Conservation (phyloP, 2,797 vertebrate species). For the Varecia variegata region DNA sequence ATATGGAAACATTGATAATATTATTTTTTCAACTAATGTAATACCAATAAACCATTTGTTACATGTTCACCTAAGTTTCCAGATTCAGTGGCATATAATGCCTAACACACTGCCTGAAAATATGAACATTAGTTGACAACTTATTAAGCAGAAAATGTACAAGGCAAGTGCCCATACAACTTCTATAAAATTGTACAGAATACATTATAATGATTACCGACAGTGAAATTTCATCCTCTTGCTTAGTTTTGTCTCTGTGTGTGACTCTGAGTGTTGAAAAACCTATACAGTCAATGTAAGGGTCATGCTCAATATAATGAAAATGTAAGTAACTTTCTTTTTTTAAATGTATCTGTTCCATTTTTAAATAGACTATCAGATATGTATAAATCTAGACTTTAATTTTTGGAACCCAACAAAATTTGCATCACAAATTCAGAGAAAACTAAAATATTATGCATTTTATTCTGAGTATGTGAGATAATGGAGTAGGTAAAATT, state of each 20-base stretch:
- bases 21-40: neutral
- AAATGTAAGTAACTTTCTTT: neutral
- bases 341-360: neutral
- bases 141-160: neutral
- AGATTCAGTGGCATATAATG: neutral
- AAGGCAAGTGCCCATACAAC: neutral
- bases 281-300: neutral
- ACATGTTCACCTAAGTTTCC: neutral
- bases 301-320: neutral
- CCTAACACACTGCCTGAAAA: neutral
- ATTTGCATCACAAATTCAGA: neutral
- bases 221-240: neutral
- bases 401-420: neutral
- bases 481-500: neutral
- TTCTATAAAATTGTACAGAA: neutral
- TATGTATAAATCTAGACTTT: neutral
- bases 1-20: neutral
- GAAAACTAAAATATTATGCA: neutral
- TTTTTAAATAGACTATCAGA: neutral
- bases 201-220: neutral
- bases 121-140: neutral
- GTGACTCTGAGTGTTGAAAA: neutral
- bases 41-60: neutral
- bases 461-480: neutral
- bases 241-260: neutral